Percentiles rank a stretch among this genome's conserved stretches.
These are phyloP conservation scores for Grus americana DNA, from an alignment of 2,113 vertebrate genomes.

Conservation along the genomic window DNA sequence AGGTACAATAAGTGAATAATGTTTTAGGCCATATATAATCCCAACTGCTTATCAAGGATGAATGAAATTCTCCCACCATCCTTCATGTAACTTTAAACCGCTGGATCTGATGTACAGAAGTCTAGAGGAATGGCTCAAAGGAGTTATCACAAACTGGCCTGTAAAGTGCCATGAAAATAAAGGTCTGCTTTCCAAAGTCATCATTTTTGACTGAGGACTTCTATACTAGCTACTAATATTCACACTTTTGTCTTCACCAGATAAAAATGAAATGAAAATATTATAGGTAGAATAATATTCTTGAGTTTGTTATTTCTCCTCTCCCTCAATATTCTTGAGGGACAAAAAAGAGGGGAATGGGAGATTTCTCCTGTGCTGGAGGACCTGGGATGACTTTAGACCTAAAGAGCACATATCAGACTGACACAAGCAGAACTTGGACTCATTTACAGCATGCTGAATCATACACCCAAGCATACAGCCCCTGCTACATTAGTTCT, in stretches of 20 bases:
- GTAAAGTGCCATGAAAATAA: background rate
- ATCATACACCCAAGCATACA: background rate
- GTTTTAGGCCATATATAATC: background rate
- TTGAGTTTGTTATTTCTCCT: background rate
- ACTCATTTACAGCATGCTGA: background rate
- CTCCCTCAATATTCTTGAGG: background rate
- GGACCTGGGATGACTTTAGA: background rate
- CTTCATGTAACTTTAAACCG: background rate
- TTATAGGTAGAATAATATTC: background rate
- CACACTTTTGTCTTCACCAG: background rate
- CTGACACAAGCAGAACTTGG: background rate
- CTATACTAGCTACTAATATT: background rate
- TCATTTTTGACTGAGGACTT: background rate
- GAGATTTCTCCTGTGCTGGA: background rate
- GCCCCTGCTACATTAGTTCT: background rate
- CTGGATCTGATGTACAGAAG: background rate
- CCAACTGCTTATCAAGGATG: background rate
- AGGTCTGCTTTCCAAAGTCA: background rate
- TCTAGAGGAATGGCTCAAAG: background rate
- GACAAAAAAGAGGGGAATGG: background rate
- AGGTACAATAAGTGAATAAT: background rate
- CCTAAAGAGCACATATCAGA: background rate
- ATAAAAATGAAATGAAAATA: background rate
- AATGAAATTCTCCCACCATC: background rate
- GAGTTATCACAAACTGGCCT: background rate